Conservation (phyloP, 2,113 vertebrate species). For the Pithys albifrons region DNA sequence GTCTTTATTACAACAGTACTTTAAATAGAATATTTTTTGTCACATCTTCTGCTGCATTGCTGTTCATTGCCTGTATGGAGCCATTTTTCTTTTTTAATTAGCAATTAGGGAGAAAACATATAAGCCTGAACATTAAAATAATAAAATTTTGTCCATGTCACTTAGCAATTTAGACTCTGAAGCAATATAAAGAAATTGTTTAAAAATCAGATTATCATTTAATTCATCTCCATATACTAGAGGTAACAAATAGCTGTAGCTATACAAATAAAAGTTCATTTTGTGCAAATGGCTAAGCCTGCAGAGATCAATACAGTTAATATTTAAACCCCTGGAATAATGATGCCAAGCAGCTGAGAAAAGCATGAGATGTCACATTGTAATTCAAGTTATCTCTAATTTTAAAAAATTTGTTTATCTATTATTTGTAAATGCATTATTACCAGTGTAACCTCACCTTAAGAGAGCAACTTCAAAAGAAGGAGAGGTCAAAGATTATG, state of each 20-base stretch:
- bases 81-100: neutral
- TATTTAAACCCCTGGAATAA: neutral
- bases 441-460: neutral
- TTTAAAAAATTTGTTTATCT: neutral
- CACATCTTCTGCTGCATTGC: neutral
- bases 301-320: neutral
- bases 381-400: neutral
- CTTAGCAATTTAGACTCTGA: neutral
- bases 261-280: neutral
- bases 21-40: neutral
- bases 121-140: neutral
- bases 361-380: neutral
- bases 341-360: neutral
- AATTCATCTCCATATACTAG: neutral
- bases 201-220: neutral
- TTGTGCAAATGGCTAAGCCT: neutral
- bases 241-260: neutral
- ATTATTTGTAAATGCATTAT: neutral
- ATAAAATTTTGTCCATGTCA: neutral
- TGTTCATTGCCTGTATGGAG: neutral
- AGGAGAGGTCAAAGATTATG: neutral
- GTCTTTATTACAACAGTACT: neutral
- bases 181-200: neutral
- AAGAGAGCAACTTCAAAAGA: neutral
- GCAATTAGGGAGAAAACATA: neutral